Evolutionary conservation across 2,888 invertebrate genomes (phyloP).

Genomic region (Brachylomia viminalis): DNA sequence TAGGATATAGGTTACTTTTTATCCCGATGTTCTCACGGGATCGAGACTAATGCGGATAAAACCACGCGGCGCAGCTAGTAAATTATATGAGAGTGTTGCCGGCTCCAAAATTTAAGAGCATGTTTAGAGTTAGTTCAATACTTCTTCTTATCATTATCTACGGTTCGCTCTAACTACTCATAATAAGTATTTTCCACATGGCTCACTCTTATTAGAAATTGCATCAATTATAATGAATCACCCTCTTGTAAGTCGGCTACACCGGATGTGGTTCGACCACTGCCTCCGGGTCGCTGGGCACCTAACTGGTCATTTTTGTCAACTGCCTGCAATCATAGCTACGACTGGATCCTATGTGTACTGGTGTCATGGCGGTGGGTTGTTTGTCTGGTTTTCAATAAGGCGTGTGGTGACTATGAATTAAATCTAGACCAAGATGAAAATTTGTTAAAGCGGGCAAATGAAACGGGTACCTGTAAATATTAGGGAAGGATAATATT

Average conservation of each 20-base stretch:
- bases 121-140: neutral
- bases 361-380: conserved; percentile 7
- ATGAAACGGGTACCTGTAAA: neutral
- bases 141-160: neutral
- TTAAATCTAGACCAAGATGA: neutral
- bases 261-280: conserved; percentile 71
- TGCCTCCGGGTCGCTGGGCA: conserved; percentile 80
- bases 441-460: neutral
- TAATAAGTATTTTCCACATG: conserved; percentile 23
- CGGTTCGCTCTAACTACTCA: neutral
- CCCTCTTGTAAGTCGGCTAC: conserved; percentile 60
- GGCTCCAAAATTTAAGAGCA: neutral
- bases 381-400: conserved; percentile 17
- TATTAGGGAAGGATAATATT: no score
- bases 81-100: neutral
- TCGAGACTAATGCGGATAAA: no score
- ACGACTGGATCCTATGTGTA: conserved; percentile 60
- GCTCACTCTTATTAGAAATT: conserved; percentile 45
- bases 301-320: conserved; percentile 80
- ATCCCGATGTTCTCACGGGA: no score
- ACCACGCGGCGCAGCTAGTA: no score
- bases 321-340: conserved; percentile 79
- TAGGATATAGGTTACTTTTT: no score
- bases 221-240: conserved; percentile 62
- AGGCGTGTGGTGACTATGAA: no score